These are phyloP conservation scores for Epinotia nisella DNA, from an alignment of 2,888 invertebrate species.

Conservation along the genomic window DNA sequence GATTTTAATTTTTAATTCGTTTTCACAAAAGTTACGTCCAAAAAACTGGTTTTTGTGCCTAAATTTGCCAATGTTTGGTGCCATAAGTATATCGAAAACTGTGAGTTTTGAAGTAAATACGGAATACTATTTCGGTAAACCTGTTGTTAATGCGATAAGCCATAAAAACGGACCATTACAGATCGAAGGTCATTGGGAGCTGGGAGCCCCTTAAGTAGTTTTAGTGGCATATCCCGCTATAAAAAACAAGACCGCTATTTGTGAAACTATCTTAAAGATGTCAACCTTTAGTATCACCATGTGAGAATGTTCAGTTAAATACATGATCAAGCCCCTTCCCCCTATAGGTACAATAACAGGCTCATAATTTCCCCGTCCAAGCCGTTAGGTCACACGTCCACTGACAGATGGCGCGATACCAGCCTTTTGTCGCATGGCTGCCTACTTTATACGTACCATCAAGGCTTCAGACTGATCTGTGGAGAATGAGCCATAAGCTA, in stretches of 20 bases:
- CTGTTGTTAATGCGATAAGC: too few relatives aligned
- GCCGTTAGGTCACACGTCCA: conserved; percentile 41
- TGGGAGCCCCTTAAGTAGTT: too few relatives aligned
- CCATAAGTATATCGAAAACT: too few relatives aligned
- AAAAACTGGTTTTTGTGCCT: too few relatives aligned
- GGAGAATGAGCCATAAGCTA: neutral
- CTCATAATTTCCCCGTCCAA: conserved; percentile 17
- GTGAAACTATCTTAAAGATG: neutral
- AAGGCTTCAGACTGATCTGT: conserved; percentile 36
- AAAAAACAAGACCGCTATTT: neutral
- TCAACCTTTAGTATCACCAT: neutral
- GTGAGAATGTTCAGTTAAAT: conserved; percentile 1
- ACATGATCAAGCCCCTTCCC: conserved; percentile 7
- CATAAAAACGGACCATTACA: too few relatives aligned
- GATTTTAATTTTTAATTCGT: too few relatives aligned
- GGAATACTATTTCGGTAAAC: too few relatives aligned
- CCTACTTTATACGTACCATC: conserved; percentile 40
- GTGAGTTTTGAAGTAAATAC: too few relatives aligned
- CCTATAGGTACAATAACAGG: conserved; percentile 12
- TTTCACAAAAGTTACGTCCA: too few relatives aligned
- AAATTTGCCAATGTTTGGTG: too few relatives aligned
- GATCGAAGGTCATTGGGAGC: too few relatives aligned
- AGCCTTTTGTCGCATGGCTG: conserved; percentile 40
- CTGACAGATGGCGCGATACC: conserved; percentile 37
- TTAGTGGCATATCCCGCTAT: too few relatives aligned